These are phyloP conservation scores for Strigamia maritima DNA, from an alignment of 2,888 invertebrate genomes.

Conservation along the genomic window DNA sequence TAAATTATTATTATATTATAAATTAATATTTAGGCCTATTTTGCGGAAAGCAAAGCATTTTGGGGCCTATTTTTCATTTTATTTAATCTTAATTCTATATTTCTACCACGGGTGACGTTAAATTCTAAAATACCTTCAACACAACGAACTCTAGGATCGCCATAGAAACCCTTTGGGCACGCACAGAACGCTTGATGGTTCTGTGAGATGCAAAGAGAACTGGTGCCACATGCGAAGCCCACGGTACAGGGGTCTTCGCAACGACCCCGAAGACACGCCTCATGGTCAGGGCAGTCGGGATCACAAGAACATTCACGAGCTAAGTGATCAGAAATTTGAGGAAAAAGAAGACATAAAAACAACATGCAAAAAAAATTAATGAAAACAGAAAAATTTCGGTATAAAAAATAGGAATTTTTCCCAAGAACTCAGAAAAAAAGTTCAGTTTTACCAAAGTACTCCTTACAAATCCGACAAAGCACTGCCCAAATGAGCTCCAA, in stretches of 20 bases:
- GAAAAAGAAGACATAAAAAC: neutral
- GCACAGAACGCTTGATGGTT: conserved; percentile 78
- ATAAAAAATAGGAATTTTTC: neutral
- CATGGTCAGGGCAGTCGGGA: conserved; percentile 45
- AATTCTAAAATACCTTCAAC: conserved; percentile 36
- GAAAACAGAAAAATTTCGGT: neutral
- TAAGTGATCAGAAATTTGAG: neutral
- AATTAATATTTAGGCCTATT: conserved; percentile 6
- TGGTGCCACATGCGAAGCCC: conserved; percentile 68
- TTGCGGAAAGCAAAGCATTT: neutral
- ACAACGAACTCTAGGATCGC: conserved; percentile 44
- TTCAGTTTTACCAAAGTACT: neutral
- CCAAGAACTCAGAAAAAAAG: neutral
- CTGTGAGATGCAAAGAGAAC: conserved; percentile 83
- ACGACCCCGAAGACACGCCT: conserved; percentile 72
- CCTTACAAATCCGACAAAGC: neutral
- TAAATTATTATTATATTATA: neutral
- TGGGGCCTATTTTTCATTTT: neutral
- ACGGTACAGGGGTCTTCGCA: conserved; percentile 70
- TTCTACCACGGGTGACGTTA: neutral
- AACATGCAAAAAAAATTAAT: neutral
- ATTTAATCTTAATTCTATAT: neutral
- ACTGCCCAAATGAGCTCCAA: neutral
- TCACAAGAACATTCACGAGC: conserved; percentile 44
- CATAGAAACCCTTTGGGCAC: conserved; percentile 74